phyloP scores from a whole-genome alignment of 1,140 invertebrate species.

The Brachionus plicatilis region DNA sequence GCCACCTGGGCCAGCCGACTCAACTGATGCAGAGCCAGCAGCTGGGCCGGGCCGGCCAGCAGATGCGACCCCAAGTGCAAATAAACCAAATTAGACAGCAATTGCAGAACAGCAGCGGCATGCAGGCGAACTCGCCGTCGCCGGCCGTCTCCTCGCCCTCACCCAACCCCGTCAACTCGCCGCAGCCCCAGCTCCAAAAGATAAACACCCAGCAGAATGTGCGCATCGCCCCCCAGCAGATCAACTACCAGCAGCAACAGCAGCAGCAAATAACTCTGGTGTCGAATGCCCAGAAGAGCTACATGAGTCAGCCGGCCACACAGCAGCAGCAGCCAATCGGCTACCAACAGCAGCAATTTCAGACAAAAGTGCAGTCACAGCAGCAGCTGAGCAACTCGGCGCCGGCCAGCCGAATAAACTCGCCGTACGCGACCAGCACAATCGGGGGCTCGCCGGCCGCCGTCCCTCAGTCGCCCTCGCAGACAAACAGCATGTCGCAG shows the following conservation, averaged over 20 bases:
- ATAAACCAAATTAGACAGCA: conserved; percentile 30
- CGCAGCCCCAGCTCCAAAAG: not conserved
- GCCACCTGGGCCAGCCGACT: not conserved
- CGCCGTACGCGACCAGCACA: not conserved
- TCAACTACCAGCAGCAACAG: not conserved
- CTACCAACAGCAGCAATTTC: conserved; percentile 19
- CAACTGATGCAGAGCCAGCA: not conserved
- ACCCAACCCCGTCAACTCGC: not conserved
- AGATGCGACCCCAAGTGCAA: not conserved
- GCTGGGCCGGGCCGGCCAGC: not conserved
- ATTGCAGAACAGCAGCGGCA: not conserved
- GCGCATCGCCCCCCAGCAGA: not conserved
- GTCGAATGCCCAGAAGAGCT: not conserved
- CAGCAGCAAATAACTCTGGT: conserved; percentile 8
- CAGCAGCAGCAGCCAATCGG: not conserved
- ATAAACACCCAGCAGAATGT: conserved; percentile 6
- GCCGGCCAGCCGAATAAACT: not conserved
- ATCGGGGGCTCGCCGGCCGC: not conserved
- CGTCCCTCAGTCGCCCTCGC: not conserved
- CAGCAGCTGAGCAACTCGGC: not conserved
- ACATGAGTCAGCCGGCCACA: not conserved
- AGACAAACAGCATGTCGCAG: conserved; percentile 15
- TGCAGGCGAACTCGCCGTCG: not conserved
- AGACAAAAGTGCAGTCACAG: not conserved
- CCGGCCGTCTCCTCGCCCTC: not conserved